Conservation (phyloP, 2,888 invertebrate genomes). For the Limnephilus marmoratus region DNA sequence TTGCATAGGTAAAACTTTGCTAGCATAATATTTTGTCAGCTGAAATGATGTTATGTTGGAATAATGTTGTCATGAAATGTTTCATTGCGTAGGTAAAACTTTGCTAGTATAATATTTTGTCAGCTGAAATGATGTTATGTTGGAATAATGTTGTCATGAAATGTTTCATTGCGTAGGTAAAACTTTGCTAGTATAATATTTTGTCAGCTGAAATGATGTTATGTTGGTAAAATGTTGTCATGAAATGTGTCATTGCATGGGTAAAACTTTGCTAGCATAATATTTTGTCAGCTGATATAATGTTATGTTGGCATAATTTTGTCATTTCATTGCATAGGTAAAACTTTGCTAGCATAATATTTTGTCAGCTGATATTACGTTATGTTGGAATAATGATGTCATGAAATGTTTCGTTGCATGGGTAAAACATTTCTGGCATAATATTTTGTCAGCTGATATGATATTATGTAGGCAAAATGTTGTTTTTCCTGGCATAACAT, state of each 20-base stretch:
- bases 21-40: not conserved
- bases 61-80: not conserved
- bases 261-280: too few relatives aligned
- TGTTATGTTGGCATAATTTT: not conserved
- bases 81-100: not conserved
- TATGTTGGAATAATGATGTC: not conserved
- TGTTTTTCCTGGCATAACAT: too few relatives aligned
- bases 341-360: too few relatives aligned
- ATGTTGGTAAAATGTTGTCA: not conserved
- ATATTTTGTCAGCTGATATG: not conserved
- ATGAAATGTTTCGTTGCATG: not conserved
- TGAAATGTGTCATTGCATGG: not conserved
- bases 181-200: too few relatives aligned
- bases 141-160: not conserved
- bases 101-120: too few relatives aligned
- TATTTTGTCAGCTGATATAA: not conserved
- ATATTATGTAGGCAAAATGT: not conserved
- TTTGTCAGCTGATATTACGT: not conserved
- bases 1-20: not conserved
- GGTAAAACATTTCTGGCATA: too few relatives aligned
- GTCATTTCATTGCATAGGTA: not conserved
- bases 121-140: not conserved
- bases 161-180: not conserved
- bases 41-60: not conserved
- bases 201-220: not conserved